phyloP scores from a whole-genome alignment of 30 jellyfish, hydroid and myxozoan species.

The Mastigias papua region DNA sequence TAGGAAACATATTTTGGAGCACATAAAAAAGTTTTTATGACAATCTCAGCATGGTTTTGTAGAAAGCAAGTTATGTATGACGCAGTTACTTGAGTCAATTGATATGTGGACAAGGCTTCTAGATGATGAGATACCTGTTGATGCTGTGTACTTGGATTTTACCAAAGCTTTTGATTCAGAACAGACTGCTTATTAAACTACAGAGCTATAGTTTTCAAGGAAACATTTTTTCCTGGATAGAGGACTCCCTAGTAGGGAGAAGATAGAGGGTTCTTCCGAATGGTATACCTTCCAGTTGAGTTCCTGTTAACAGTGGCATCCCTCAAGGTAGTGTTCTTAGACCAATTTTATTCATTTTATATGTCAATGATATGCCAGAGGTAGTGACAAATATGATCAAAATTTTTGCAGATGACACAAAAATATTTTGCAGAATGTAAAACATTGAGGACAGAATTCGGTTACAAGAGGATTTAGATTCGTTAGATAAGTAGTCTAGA shows the following conservation, averaged over 20 bases:
- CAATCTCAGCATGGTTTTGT: slow-evolving; percentile 53
- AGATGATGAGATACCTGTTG: slow-evolving; percentile 40
- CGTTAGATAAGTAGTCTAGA: slow-evolving; percentile 1
- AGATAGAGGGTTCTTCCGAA: slow-evolving; percentile 16
- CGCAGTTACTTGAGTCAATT: slow-evolving; percentile 56
- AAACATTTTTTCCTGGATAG: slow-evolving; percentile 27
- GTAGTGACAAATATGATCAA: slow-evolving; percentile 23
- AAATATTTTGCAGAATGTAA: not conserved
- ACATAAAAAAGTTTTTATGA: slow-evolving; percentile 12
- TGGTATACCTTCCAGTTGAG: slow-evolving; percentile 8
- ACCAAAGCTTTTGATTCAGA: slow-evolving; percentile 49
- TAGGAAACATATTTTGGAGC: slow-evolving; percentile 27
- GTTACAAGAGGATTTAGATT: not conserved
- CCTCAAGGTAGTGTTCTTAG: slow-evolving; percentile 18
- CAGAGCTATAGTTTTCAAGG: slow-evolving; percentile 46
- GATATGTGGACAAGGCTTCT: slow-evolving; percentile 53
- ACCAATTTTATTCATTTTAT: slow-evolving; percentile 9
- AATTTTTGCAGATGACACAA: slow-evolving; percentile 41
- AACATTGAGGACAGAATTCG: not conserved
- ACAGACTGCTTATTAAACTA: slow-evolving; percentile 36
- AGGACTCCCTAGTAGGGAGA: slow-evolving; percentile 31
- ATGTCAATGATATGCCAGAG: slow-evolving; percentile 49
- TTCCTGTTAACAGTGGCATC: slow-evolving; percentile 1
- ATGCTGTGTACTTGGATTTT: slow-evolving; percentile 39
- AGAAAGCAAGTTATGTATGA: slow-evolving; percentile 18